Conservation (phyloP, 2,888 invertebrate species). For the Matsumyia berberina region DNA sequence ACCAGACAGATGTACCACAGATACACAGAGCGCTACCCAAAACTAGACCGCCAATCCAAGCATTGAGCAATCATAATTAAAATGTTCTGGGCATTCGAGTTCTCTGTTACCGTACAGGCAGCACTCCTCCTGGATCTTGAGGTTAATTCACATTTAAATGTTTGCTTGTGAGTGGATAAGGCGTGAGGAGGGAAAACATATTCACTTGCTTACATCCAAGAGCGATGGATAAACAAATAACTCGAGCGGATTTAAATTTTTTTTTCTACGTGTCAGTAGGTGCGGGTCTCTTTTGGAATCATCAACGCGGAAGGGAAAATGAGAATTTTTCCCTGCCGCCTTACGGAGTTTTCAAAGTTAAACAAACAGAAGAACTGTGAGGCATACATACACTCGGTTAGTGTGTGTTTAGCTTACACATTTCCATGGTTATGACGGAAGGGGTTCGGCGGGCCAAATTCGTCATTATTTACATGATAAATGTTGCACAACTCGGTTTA, state of each 20-base stretch:
- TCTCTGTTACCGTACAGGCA: conserved; percentile 13
- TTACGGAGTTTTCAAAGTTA: conserved; percentile 33
- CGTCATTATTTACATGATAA: conserved; percentile 24
- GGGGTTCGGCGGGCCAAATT: conserved; percentile 7
- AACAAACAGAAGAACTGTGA: conserved; percentile 24
- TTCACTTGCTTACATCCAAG: conserved; percentile 19
- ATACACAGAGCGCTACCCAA: not conserved
- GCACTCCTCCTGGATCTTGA: not conserved
- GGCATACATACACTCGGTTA: not conserved
- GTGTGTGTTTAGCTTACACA: conserved; percentile 11
- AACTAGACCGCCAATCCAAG: conserved; percentile 29
- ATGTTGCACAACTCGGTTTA: conserved; percentile 6
- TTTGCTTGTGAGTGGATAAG: not conserved
- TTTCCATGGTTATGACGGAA: conserved; percentile 13
- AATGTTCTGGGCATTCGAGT: conserved; percentile 68
- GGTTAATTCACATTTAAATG: conserved; percentile 50
- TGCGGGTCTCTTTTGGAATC: not conserved
- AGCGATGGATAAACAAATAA: conserved; percentile 46
- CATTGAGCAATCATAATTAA: conserved; percentile 71
- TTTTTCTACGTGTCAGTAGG: not conserved
- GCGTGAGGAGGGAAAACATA: not conserved
- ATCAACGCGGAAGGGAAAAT: conserved; percentile 56
- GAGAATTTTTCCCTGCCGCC: not conserved
- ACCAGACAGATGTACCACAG: not conserved
- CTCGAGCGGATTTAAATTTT: not conserved